Evolutionary conservation across 2,797 vertebrate species (phyloP).

Genomic region (Propithecus perrieri): DNA sequence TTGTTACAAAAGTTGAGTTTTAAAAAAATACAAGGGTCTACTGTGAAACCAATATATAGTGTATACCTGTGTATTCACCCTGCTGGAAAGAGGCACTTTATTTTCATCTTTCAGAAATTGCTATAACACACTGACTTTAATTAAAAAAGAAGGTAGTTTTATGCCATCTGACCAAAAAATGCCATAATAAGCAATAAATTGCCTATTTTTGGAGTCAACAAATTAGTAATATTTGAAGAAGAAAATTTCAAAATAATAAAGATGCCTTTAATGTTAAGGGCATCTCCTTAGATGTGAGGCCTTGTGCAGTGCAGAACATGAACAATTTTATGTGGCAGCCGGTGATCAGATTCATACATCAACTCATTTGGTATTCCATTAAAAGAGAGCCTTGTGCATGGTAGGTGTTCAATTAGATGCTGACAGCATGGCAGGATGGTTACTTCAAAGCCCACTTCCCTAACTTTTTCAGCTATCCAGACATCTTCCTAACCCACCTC

Average conservation of each 20-base stretch:
- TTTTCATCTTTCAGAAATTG: neutral
- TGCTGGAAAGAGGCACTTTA: neutral
- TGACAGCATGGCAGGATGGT: neutral
- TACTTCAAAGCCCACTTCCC: neutral
- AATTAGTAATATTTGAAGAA: neutral
- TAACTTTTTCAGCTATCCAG: neutral
- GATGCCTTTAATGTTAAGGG: neutral
- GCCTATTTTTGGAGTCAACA: neutral
- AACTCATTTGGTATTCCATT: neutral
- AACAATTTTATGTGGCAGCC: neutral
- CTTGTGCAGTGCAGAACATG: too few relatives aligned
- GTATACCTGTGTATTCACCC: too few relatives aligned
- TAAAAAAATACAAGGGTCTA: neutral
- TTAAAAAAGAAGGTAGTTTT: neutral
- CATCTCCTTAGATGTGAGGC: neutral
- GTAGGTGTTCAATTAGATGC: neutral
- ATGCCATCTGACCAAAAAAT: neutral
- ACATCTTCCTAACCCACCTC: too few relatives aligned
- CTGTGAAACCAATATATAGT: neutral
- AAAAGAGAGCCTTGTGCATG: neutral
- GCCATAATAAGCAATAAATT: neutral
- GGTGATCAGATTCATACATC: rapidly evolving
- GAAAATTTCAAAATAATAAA: neutral
- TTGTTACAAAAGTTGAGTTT: neutral
- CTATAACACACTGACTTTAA: neutral